Conservation (phyloP, 2,797 vertebrate species). For the Erithacus rubecula region DNA sequence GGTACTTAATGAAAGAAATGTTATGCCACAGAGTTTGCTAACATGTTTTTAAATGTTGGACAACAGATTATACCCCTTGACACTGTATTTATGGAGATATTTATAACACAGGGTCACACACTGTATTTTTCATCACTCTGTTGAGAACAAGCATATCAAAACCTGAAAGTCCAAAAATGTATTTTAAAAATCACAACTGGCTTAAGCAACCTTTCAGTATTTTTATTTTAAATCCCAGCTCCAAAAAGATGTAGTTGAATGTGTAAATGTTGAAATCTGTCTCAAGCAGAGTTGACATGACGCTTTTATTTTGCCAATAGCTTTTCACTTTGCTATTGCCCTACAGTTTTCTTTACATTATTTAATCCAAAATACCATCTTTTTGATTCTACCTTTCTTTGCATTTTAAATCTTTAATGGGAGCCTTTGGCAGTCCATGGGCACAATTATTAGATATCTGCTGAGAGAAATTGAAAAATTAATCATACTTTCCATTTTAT, state of each 20-base stretch:
- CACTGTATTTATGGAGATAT: neutral
- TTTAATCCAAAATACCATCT: constrained; percentile 96
- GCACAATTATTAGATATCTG: constrained; percentile 97
- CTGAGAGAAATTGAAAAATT: constrained; percentile 98
- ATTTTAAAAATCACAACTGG: constrained; percentile 18
- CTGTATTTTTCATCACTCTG: neutral
- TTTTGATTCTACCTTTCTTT: constrained; percentile 92
- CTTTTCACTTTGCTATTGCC: constrained; percentile 84
- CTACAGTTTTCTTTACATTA: constrained; percentile 93
- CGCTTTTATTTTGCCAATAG: constrained; percentile 68
- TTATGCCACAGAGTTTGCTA: neutral
- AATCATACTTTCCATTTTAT: constrained; percentile 91
- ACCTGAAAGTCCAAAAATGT: neutral
- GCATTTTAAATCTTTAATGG: constrained; percentile 98
- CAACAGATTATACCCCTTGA: constrained; percentile 3
- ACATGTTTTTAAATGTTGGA: neutral
- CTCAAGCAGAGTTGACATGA: constrained; percentile 45
- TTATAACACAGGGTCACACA: neutral
- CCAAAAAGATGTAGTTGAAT: neutral
- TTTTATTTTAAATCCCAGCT: neutral
- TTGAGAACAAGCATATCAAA: neutral
- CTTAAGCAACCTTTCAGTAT: constrained; percentile 1
- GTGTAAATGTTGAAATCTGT: constrained; percentile 58
- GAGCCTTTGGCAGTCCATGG: constrained; percentile 89
- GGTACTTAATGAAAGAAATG: constrained; percentile 24